Percentiles rank a stretch among this genome's conserved stretches.
Evolutionary conservation across 2,888 invertebrate genomes (phyloP).

Genomic region (Heteropelma amictum): DNA sequence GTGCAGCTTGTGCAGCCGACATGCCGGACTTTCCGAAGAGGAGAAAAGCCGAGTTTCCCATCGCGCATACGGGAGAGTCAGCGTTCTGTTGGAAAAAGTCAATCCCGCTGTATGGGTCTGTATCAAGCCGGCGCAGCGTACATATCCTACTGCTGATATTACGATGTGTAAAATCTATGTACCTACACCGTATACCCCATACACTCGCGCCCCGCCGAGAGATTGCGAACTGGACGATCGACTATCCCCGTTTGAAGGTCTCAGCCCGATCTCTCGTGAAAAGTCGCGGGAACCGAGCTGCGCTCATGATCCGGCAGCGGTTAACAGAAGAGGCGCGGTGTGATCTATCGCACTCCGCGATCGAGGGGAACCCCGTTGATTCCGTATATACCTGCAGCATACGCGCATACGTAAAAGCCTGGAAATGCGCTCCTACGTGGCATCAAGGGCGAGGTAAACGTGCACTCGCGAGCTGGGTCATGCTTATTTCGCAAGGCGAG

Average conservation of each 20-base stretch:
- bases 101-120: background rate
- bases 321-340: slow-evolving; percentile 50
- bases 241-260: slow-evolving; percentile 43
- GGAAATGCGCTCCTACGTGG: slow-evolving; percentile 32
- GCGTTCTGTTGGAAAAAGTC: slow-evolving; percentile 16
- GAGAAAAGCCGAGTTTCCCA: slow-evolving; percentile 47
- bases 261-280: slow-evolving; percentile 46
- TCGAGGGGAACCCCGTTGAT: slow-evolving; percentile 63
- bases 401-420: background rate
- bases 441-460: slow-evolving; percentile 50
- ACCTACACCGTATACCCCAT: slow-evolving; percentile 8
- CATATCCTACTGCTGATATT: background rate
- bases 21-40: slow-evolving; percentile 41
- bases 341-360: slow-evolving; percentile 61
- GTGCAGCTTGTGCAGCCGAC: background rate
- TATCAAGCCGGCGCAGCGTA: slow-evolving; percentile 2
- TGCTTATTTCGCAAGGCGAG: slow-evolving; percentile 47
- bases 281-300: slow-evolving; percentile 52
- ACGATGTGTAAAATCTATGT: slow-evolving; percentile 3
- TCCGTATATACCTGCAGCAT: slow-evolving; percentile 7
- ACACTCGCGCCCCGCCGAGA: slow-evolving; percentile 33
- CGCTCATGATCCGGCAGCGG: slow-evolving; percentile 45
- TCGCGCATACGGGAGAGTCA: slow-evolving; percentile 20
- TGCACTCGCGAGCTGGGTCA: slow-evolving; percentile 26
- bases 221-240: slow-evolving; percentile 50